These are phyloP conservation scores for Drosophila putrida DNA, from an alignment of 2,888 invertebrate species.

Conservation along the genomic window DNA sequence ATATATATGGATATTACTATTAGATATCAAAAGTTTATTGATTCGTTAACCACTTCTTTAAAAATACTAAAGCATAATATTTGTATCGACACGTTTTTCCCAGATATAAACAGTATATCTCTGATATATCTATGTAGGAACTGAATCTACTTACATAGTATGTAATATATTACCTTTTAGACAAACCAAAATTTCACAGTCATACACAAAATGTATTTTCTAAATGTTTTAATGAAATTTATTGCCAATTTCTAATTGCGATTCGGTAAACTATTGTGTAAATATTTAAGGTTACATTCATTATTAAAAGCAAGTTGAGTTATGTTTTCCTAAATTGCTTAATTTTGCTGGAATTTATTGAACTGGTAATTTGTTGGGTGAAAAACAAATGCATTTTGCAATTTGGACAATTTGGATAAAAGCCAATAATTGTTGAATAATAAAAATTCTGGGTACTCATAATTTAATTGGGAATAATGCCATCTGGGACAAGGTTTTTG, in stretches of 20 bases:
- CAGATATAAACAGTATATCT: not conserved
- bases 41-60: no score
- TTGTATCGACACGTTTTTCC: not conserved
- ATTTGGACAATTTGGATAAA: conserved; percentile 32
- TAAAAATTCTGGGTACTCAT: conserved; percentile 33
- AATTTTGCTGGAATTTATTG: conserved; percentile 46
- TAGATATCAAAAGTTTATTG: no score
- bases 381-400: conserved; percentile 30
- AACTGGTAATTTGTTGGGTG: not conserved
- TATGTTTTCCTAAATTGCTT: conserved; percentile 32
- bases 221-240: conserved; percentile 15
- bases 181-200: not conserved
- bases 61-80: no score
- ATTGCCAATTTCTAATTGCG: conserved; percentile 7
- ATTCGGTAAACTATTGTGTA: conserved; percentile 18
- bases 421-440: conserved; percentile 61
- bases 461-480: conserved; percentile 49
- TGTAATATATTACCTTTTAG: not conserved
- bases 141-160: not conserved
- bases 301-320: conserved; percentile 31
- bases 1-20: no score
- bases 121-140: not conserved
- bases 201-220: conserved; percentile 5
- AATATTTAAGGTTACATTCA: conserved; percentile 23
- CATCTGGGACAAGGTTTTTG: conserved; percentile 58